Evolutionary conservation across 30 jellyfish, hydroid and myxozoan species (phyloP), one percentile per base, ranked within the genome.

Genomic region (Aurelia aurita): DNA sequence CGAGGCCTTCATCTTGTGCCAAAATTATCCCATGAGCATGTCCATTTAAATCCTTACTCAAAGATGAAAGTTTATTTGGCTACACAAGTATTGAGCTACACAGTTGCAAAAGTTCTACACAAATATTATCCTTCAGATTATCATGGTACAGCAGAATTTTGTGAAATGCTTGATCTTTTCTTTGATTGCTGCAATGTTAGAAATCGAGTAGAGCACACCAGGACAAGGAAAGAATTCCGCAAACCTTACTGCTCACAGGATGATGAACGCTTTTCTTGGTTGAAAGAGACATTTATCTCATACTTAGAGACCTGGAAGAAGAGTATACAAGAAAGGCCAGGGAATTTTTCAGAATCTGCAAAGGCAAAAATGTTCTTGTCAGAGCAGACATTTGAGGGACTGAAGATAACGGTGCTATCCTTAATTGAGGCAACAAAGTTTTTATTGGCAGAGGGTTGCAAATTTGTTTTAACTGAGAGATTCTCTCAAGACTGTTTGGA

Each of bases 221-320:
- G 61, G 49, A 81, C 63, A 67, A 81, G 80, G 74, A 45, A 81
- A 66, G 87, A 47, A 69, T 43, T 44, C 67, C 62, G 19, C 77
- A 66, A 66, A 46, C 91, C 91, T 5, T 67, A 46, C 88, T 22
- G 72, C 76, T 53, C 71, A 46, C 66, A 51, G 20, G 76, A 44
- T 67, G 91, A 81, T 81, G 91, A 81, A 69, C 91, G 91, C 62
- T 57, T 81, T 69, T 72, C 49, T 28, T 69, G 91, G 91, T 57
- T 81, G 75, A 63, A 81, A 67, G 87, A 47, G 72, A 58, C 32
- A 44, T 62, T 79, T 28, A 21, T 79, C 7, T 11, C 70, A 39
- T 79, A 61, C 58, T 65, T 79, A 22, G 82, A 77, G 63, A 18
- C 84, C 82, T 77, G 88, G 88, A 59, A 77, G 63, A 28, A 21